Evolutionary conservation across 2,113 vertebrate genomes (phyloP).

Genomic region (Cranoglanis bouderius): DNA sequence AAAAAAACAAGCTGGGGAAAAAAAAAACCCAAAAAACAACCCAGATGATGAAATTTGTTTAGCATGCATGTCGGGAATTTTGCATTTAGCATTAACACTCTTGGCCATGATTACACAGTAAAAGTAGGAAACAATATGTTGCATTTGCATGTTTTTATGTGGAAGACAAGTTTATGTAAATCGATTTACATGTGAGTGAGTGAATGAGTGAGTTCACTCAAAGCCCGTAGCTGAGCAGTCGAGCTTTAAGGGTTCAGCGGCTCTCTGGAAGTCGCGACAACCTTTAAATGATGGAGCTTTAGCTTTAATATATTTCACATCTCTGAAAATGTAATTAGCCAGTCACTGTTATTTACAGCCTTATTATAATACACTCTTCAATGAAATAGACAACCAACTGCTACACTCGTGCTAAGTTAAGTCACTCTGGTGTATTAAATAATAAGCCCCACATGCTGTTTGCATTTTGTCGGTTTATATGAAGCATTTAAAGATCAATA

Average conservation of each 20-base stretch:
- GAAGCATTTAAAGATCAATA: neutral
- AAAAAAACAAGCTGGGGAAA: neutral
- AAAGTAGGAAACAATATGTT: neutral
- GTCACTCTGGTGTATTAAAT: neutral
- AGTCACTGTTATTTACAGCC: neutral
- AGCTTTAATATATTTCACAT: neutral
- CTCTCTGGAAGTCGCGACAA: neutral
- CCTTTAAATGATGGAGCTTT: neutral
- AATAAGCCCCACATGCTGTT: neutral
- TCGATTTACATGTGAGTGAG: neutral
- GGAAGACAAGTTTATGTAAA: neutral
- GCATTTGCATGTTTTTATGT: conserved; percentile 9
- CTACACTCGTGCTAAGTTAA: neutral
- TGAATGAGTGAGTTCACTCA: neutral
- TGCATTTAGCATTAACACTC: neutral
- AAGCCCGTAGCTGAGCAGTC: neutral
- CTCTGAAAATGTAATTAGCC: neutral
- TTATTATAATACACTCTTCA: neutral
- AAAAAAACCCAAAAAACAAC: neutral
- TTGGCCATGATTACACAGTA: conserved; percentile 1
- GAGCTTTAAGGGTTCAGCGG: neutral
- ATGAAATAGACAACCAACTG: neutral
- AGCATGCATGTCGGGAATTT: neutral
- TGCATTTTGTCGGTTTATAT: neutral
- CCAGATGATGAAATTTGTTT: neutral